Conservation (phyloP, 2,113 vertebrate species). For the Cygnus buccinator region DNA sequence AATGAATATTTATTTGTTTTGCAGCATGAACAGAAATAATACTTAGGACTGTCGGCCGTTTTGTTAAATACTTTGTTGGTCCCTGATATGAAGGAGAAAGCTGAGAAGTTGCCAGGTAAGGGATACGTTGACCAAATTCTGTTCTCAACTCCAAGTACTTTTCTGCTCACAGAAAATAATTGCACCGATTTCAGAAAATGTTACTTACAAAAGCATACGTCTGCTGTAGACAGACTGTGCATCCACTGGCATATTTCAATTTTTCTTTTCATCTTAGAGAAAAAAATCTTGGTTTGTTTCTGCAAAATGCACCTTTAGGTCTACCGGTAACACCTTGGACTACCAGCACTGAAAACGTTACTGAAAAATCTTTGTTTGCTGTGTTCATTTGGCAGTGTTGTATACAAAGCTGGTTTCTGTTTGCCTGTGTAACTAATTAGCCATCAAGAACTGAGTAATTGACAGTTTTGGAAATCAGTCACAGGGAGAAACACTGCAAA, state of each 20-base stretch:
- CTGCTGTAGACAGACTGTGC: not conserved
- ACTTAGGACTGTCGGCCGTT: not conserved
- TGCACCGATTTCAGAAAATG: not conserved
- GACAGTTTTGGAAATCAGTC: not conserved
- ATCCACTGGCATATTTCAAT: not conserved
- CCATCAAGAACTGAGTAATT: not conserved
- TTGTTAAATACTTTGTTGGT: not conserved
- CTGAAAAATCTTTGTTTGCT: not conserved
- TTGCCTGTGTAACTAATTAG: not conserved
- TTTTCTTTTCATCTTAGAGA: not conserved
- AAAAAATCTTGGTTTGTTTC: not conserved
- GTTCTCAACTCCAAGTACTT: not conserved
- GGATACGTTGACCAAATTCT: not conserved
- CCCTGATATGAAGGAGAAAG: not conserved
- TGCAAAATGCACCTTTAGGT: not conserved
- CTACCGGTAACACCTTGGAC: not conserved
- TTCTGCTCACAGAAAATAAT: not conserved
- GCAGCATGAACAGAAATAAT: not conserved
- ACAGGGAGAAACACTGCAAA: not conserved
- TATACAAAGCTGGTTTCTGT: not conserved
- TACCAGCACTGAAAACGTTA: not conserved
- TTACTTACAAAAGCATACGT: not conserved
- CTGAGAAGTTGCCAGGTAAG: not conserved
- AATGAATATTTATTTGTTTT: not conserved
- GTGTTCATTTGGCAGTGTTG: not conserved